Conservation (phyloP, 1,140 invertebrate genomes). For the Dufourea novaeangliae region DNA sequence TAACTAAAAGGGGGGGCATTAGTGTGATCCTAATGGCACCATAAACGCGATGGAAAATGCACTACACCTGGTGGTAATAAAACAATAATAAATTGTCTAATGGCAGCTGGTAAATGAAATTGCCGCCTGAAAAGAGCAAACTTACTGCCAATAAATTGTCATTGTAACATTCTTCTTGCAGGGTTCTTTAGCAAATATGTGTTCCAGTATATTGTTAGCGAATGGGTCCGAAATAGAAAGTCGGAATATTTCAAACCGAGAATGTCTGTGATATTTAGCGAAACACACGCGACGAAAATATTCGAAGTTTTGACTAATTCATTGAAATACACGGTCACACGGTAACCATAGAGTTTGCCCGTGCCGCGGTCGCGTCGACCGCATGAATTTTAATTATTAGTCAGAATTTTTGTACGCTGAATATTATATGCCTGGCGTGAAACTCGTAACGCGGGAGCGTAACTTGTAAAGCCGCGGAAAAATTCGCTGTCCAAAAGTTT, state of each 20-base stretch:
- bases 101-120: neutral
- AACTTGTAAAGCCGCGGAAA: neutral
- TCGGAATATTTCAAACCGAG: neutral
- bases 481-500: neutral
- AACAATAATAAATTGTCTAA: constrained; percentile 1
- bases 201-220: no score
- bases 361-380: neutral
- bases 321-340: neutral
- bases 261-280: neutral
- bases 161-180: no score
- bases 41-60: constrained; percentile 18
- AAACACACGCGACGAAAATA: neutral
- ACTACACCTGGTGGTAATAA: neutral
- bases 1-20: constrained; percentile 18
- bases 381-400: constrained; percentile 44
- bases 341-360: neutral
- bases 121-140: neutral
- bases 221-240: no score
- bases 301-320: constrained; percentile 32
- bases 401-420: constrained; percentile 26
- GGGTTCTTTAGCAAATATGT: no score
- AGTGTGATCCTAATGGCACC: constrained; percentile 8
- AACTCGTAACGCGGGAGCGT: neutral
- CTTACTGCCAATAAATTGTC: neutral
- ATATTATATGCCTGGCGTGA: neutral